Evolutionary conservation across 2,888 invertebrate genomes (phyloP).

Genomic region (Nebria salina): DNA sequence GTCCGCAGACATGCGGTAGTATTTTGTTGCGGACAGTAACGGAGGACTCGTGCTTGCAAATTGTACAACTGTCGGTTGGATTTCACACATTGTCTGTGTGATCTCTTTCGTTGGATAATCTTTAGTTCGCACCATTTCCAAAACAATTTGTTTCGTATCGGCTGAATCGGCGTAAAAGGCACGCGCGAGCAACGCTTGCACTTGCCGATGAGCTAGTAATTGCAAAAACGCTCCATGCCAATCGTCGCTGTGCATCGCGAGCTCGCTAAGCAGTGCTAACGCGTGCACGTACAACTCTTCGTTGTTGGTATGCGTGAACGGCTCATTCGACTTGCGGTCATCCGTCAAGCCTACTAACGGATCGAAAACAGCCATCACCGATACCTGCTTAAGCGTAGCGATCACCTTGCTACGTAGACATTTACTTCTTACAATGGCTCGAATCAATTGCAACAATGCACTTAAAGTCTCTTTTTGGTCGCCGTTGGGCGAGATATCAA

Average conservation of each 20-base stretch:
- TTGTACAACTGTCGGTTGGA: conserved; percentile 50
- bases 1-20: background rate
- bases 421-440: conserved; percentile 60
- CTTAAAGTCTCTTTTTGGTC: conserved; percentile 59
- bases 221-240: conserved; percentile 63
- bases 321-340: conserved; percentile 56
- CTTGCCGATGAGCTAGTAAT: conserved; percentile 56
- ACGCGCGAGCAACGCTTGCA: conserved; percentile 65
- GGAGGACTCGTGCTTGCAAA: background rate
- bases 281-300: conserved; percentile 64
- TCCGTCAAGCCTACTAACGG: conserved; percentile 58
- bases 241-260: conserved; percentile 61
- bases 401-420: conserved; percentile 59
- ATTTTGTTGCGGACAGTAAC: background rate
- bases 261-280: conserved; percentile 63
- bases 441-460: conserved; percentile 64
- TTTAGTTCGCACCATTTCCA: conserved; percentile 57
- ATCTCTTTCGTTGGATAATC: conserved; percentile 54
- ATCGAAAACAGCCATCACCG: conserved; percentile 60
- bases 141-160: conserved; percentile 60
- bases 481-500: conserved; percentile 45
- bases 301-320: conserved; percentile 49
- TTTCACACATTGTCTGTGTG: conserved; percentile 53
- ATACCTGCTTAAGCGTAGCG: conserved; percentile 59
- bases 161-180: conserved; percentile 63